Percentiles rank a stretch among this genome's conserved stretches.
These are phyloP conservation scores for Orbicella faveolata DNA, from an alignment of 64 coral and sea anemone species.

Conservation along the genomic window DNA sequence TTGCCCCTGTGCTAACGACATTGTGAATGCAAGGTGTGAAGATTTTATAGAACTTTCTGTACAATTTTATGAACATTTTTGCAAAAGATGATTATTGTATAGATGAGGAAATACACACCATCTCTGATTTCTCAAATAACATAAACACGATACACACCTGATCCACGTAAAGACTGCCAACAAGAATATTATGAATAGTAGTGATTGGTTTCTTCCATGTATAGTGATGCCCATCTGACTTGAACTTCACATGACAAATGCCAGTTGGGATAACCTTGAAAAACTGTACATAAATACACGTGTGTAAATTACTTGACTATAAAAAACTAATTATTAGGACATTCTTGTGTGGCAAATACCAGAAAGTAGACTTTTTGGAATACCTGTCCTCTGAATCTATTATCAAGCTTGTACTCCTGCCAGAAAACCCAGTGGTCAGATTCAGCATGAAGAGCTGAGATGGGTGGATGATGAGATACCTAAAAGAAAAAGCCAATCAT, in stretches of 20 bases:
- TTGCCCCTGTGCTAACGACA: no score
- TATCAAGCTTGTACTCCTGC: slow-evolving; percentile 96
- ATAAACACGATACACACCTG: slow-evolving; percentile 50
- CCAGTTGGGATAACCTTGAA: slow-evolving; percentile 96
- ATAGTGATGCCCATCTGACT: slow-evolving; percentile 91
- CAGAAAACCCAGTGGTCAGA: slow-evolving; percentile 97
- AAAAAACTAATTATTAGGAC: no score
- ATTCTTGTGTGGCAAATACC: no score
- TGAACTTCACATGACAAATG: slow-evolving; percentile 94
- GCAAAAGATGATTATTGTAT: no score
- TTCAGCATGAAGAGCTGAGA: slow-evolving; percentile 97
- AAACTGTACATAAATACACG: slow-evolving; percentile 47
- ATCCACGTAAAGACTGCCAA: slow-evolving; percentile 91
- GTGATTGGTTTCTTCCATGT: slow-evolving; percentile 95
- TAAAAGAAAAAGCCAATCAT: background rate
- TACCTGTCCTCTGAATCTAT: slow-evolving; percentile 99
- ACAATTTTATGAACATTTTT: no score
- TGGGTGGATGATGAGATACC: slow-evolving; percentile 98
- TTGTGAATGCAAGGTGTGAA: no score
- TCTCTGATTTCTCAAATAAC: no score
- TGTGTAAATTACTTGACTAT: no score
- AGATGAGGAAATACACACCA: no score
- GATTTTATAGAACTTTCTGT: no score
- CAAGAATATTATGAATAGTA: slow-evolving; percentile 94
- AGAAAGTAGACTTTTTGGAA: background rate